Conservation (phyloP, 1,140 invertebrate genomes). For the Zaprionus vittiger region DNA sequence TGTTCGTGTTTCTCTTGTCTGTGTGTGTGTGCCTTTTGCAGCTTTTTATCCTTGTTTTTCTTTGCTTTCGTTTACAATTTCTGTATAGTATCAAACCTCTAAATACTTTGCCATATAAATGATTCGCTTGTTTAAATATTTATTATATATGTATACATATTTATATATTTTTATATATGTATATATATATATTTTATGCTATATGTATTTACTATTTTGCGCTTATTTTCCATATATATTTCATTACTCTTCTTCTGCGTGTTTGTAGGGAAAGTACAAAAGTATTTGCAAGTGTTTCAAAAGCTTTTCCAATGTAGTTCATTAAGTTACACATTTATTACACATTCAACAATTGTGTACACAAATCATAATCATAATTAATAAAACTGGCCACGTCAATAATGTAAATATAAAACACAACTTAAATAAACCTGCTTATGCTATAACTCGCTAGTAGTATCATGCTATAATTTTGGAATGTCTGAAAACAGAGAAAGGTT, state of each 20-base stretch:
- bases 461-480: constrained; percentile 16
- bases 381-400: constrained; percentile 31
- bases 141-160: constrained; percentile 61
- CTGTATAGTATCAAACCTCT: constrained; percentile 63
- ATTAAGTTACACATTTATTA: constrained; percentile 38
- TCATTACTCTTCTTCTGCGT: constrained; percentile 42
- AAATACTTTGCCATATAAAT: constrained; percentile 76
- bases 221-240: constrained; percentile 45
- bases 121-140: constrained; percentile 73
- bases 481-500: constrained; percentile 10
- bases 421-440: not conserved
- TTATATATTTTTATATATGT: constrained; percentile 63
- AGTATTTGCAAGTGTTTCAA: constrained; percentile 73
- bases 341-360: constrained; percentile 28
- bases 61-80: constrained; percentile 19
- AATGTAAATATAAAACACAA: not conserved
- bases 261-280: constrained; percentile 77
- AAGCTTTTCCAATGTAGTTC: constrained; percentile 62
- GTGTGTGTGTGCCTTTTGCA: constrained; percentile 23
- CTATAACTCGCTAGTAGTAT: constrained; percentile 1
- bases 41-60: constrained; percentile 7
- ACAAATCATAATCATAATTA: constrained; percentile 18
- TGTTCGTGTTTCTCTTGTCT: not conserved
- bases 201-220: constrained; percentile 75
- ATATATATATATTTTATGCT: constrained; percentile 66